These are phyloP conservation scores for Lateolabrax maculatus DNA, from an alignment of 2,797 vertebrate genomes.

Conservation along the genomic window DNA sequence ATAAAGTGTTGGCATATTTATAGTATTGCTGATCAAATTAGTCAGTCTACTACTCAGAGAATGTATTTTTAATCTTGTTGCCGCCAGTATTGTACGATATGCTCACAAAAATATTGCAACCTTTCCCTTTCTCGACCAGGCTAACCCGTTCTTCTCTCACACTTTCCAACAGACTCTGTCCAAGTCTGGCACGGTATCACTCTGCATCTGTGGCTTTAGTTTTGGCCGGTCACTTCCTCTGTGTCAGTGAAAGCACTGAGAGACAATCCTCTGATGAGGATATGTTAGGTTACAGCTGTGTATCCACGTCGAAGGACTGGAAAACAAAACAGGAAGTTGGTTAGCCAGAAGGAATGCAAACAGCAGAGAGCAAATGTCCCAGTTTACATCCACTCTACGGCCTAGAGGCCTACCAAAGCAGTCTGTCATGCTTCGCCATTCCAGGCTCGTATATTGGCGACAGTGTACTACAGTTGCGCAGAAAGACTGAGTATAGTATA, in stretches of 20 bases:
- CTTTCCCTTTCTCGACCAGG: conserved; percentile 37
- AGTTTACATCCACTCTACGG: not conserved
- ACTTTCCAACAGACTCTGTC: conserved; percentile 85
- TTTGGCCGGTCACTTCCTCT: conserved; percentile 77
- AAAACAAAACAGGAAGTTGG: conserved; percentile 57
- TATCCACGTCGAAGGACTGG: conserved; percentile 14
- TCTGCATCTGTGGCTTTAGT: conserved; percentile 73
- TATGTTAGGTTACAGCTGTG: conserved; percentile 29
- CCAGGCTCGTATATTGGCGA: not conserved
- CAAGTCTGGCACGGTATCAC: conserved; percentile 85
- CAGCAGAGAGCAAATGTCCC: conserved; percentile 25
- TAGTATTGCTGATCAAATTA: not conserved
- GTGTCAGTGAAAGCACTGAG: conserved; percentile 64
- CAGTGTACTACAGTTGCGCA: not conserved
- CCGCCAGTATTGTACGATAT: not conserved
- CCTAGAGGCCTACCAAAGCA: not conserved
- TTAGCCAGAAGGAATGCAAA: conserved; percentile 52
- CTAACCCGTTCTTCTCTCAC: conserved; percentile 75
- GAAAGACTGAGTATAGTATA: not conserved
- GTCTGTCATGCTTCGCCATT: not conserved
- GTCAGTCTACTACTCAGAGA: not conserved
- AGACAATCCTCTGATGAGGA: conserved; percentile 60
- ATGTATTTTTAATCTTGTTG: not conserved
- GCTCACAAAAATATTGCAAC: conserved; percentile 10
- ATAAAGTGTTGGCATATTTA: conserved; percentile 15